Base-by-base conservation (phyloP, 1,140 invertebrate genomes). In the Drosophila rufa region DNA sequence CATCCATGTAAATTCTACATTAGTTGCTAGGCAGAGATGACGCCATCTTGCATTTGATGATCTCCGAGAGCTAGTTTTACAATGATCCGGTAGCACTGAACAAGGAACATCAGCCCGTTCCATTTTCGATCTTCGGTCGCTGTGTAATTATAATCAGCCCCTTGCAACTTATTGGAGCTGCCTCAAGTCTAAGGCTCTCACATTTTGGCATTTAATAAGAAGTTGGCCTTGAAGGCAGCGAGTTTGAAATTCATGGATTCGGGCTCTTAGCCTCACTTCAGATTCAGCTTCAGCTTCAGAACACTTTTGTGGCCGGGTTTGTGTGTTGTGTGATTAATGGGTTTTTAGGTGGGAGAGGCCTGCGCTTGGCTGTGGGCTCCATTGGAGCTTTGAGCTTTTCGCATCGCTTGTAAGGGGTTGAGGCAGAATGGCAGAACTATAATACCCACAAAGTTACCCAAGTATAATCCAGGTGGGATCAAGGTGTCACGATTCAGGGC, bases 181-280 rank as follows among this genome's bases (percentile, higher is more conserved):
- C 22, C 75, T 48, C 61, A 48, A 55, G 50, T 58, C 67, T 45
- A 56, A 65, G 58, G 73, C 78, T 81, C 71, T 56, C 73, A 79
- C 85, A 84, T 81, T 78, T 89, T 89, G 84, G 85, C 84, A 89
- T 89, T 89, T 89, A 89, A 84, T 75, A 90, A 89, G 84, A 89
- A 90, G 84, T 89, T 89, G 78, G 85, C 84, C 84, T 89, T 89
- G 84, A 80, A 75, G 46, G 85, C 85, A 61, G 79, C 84, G 66
- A 83, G 73, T 80, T 66, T 51, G 19, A 65, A 62, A 48, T 79
- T 47, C 61, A 33, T 70, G 50, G 38, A 48, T 75, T 70, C 47
- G 38, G 77, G 77, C 15, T 51, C 76, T 36, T 25, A 69, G 65
- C 43, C 46, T 45, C 62, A 69, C 36, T 67, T 67, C 43, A 47